Evolutionary conservation across 2,113 vertebrate genomes (phyloP).

Genomic region (Strigops habroptila): DNA sequence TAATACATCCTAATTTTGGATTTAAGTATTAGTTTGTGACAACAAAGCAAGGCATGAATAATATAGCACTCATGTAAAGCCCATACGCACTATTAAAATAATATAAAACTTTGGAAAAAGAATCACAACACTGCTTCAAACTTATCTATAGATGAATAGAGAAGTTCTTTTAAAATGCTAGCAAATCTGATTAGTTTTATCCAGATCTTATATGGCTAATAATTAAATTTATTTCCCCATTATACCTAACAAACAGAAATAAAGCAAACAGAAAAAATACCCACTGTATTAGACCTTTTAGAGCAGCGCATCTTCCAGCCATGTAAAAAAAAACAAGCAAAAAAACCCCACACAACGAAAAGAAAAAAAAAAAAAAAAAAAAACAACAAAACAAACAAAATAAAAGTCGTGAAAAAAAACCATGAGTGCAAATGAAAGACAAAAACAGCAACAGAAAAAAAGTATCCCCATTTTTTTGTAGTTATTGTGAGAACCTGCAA

Average conservation of each 20-base stretch:
- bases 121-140: not conserved
- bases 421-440: not conserved
- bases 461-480: not conserved
- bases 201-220: not conserved
- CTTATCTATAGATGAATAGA: not conserved
- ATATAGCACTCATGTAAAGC: not conserved
- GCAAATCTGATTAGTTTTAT: not conserved
- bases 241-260: not conserved
- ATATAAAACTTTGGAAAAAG: not conserved
- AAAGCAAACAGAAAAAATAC: not conserved
- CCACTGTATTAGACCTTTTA: not conserved
- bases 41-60: not conserved
- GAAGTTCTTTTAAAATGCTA: not conserved
- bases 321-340: not conserved
- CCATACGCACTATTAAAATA: not conserved
- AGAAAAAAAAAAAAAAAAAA: not conserved
- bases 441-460: not conserved
- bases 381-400: not conserved
- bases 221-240: not conserved
- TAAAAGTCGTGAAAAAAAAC: not conserved
- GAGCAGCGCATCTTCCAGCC: not conserved
- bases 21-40: not conserved
- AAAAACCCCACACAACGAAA: not conserved
- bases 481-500: not conserved
- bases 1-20: not conserved